Evolutionary conservation across 64 coral and sea anemone species (phyloP), one percentile per base, ranked within the genome.

Genomic region (Porites australiensis): DNA sequence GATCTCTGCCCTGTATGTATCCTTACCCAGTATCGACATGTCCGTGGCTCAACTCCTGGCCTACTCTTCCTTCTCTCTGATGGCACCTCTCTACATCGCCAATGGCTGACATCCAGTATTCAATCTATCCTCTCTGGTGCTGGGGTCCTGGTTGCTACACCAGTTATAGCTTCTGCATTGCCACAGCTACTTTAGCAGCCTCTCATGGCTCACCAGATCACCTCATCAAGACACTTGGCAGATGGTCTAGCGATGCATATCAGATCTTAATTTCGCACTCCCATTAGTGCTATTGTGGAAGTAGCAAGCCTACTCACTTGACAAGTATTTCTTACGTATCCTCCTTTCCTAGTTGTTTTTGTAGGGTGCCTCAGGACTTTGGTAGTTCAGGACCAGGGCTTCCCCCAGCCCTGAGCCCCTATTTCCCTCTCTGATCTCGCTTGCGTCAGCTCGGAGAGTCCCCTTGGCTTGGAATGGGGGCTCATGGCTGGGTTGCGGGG

Each of bases 221-320:
- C 27, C 27, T 37, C 27, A 5, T 4, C 49, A 20, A 67, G 64
- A 70, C 51, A 3, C 58, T 88, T 20, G 70, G 86, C 11, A 44
- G 86, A 8, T 88, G 86, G 86, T 74, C 68, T 8, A 88, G 70
- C 23, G 50, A 22, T 15, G 86, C 86, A 19, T 88, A 88, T 76
- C 62, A 64, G 45, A 13, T 50, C 3, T 87, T 3, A 2, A 87
- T 87, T 68, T 59, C 57, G 7, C 58, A 7, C 58, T 9, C 58
- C 58, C 58, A 7, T 59, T 0, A 59, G 58, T 13, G 1, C 27
- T 37, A 37, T 37, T 37, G 27, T 37, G 27, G 27, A 37, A 37
- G 27, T 37, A 37, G 27, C 27, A 37, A 37, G 27, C 27, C 27
- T 37, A 37, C 27, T 37, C 27, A 37, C 27, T 37, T 37, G 27